Base-by-base conservation (phyloP, 2,797 vertebrate genomes). In the Spinibarbus caldwelli region DNA sequence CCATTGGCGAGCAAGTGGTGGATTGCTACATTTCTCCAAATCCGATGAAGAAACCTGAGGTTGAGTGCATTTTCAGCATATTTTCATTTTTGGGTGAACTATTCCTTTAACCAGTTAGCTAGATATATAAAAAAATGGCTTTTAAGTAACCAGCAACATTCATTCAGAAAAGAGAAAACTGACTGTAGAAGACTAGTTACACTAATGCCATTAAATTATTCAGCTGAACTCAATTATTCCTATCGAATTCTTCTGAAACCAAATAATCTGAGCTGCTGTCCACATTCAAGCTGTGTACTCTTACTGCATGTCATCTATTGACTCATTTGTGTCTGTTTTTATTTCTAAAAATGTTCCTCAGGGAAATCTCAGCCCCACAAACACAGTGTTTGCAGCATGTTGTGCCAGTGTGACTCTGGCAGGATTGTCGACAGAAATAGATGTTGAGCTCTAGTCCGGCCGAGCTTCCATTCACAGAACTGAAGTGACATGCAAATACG, bases 371-470 rank as follows among this genome's bases (percentile, higher is more conserved):
- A 31, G 26, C 26, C 26, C 23, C 59, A 64, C 59, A 64, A 14
- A 64, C 26, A n/a, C 59, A 59, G 11, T 21, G 2, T 52, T 52
- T 52, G 7, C 49, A 57, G 54, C 10, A 9, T 57, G 54, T 57
- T 57, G 23, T 57, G 54, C 54, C 54, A 36, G 73, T 77, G 54
- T 54, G 21, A 15, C 26, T 73, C 43, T 14, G 73, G 36, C 67
- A 38, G 36, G 21, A 41, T 70, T 70, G 70, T 72, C 6, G 77
- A 78, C 54, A 78, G 57, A 78, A 78, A 78, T 78, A 78, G 38
- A 62, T 78, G n/a, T 36, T 43, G 76, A 43, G 14, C 21, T 57
- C 36, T 12, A 38, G 75, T 77, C 47, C 38, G 38, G 23, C 38
- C 36, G 31, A 12, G 41, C 52, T 36, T 78, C 36, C 78, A 49